phyloP scores from a whole-genome alignment of 2,888 invertebrate species.

The Synergus japonicus region DNA sequence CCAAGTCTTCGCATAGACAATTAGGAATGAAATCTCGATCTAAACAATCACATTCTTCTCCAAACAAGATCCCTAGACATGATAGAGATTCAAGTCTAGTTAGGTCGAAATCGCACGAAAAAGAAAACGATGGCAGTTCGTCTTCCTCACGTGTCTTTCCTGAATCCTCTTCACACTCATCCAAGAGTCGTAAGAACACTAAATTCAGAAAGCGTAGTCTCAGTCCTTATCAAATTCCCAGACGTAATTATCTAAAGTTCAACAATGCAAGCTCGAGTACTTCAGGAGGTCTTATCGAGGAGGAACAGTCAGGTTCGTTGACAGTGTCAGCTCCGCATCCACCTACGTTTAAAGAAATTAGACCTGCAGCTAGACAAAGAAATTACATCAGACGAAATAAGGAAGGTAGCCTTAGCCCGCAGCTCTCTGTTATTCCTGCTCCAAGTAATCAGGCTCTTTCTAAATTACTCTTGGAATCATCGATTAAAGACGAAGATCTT shows the following conservation, averaged over 20 bases:
- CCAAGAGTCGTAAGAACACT: constrained; percentile 68
- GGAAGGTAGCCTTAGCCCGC: constrained; percentile 81
- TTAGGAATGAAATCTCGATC: constrained; percentile 72
- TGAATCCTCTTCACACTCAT: constrained; percentile 75
- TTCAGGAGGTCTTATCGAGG: constrained; percentile 72
- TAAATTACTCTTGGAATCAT: constrained; percentile 45
- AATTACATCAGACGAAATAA: constrained; percentile 84
- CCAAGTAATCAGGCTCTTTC: constrained; percentile 47
- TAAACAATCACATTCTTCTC: constrained; percentile 67
- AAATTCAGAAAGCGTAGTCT: constrained; percentile 72
- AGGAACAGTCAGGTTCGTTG: constrained; percentile 75
- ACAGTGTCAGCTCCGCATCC: constrained; percentile 75
- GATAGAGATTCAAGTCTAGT: constrained; percentile 70
- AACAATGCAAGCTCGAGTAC: constrained; percentile 61
- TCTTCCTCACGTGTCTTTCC: constrained; percentile 60
- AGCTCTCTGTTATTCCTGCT: constrained; percentile 61
- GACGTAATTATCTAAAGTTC: constrained; percentile 68
- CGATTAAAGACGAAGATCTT: constrained; percentile 75
- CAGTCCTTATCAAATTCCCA: constrained; percentile 74
- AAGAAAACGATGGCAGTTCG: constrained; percentile 54
- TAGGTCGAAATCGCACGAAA: constrained; percentile 65
- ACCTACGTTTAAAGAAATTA: constrained; percentile 68
- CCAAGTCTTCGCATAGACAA: constrained; percentile 72
- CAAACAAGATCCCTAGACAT: constrained; percentile 68
- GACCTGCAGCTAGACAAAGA: constrained; percentile 77